Evolutionary conservation across 2,888 invertebrate genomes (phyloP), one percentile per base, ranked within the genome.

Genomic region (Heliconius ethilla): DNA sequence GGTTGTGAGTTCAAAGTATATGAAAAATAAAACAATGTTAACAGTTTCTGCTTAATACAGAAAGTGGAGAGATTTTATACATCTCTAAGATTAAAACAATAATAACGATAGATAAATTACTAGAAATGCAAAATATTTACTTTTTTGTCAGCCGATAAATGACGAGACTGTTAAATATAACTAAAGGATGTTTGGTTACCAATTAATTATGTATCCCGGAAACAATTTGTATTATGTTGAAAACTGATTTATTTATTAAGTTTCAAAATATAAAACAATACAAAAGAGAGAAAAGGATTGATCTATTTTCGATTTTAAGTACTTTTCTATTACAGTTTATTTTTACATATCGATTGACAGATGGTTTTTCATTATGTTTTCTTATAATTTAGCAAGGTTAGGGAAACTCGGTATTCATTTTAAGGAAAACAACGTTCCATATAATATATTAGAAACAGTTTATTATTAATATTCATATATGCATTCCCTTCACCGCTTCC

Each of bases 171-270:
- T 59, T 59, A 5, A 37, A 55, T n/a, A 55, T 55, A 55, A 55
- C 70, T 33, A n/a, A 72, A 59, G 72, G 37, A 72, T 72, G 72
- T 72, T 72, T 72, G 55, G 29, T 59, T 33, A 22, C 72, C n/a
- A 37, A 72, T 59, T 59, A 72, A 72, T 59, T 33, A 72, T 72
- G 59, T 59, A 72, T 72, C 37, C 70, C 29, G 55, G 72, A 72
- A 72, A 37, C 59, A 59, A 37, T 70, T 70, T 55, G 29, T 33
- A 29, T 72, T 72, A 25, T 72, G 59, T 7, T 72, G 29, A 59
- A 59, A 72, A n/a, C n/a, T 25, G 25, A 40, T 37, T 40, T n/a
- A 69, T 40, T 40, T 69, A 69, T 15, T 25, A 6, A 69, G 11
- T 25, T 69, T 25, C 7, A 37, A 67, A 37, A 67, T 37, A n/a